Evolutionary conservation across 30 jellyfish, hydroid and myxozoan species (phyloP), one percentile per base, ranked within the genome.

Genomic region (Pelagia noctiluca): DNA sequence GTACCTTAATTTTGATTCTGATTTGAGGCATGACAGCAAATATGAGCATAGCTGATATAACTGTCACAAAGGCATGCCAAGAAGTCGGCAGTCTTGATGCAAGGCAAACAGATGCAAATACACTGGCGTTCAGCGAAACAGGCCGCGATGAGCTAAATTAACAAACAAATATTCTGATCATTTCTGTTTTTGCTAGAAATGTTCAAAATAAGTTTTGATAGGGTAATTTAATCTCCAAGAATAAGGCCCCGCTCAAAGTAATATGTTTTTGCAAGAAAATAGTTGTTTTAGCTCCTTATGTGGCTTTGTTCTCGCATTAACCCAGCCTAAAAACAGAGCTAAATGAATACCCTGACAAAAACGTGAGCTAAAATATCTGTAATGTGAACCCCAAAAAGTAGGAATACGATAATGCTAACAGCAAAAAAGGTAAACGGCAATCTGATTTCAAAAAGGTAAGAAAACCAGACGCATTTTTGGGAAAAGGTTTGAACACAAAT

Each of bases 71-170:
- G 18, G 90, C 97, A 71, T 92, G 98, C 97, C 88, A 86, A 1
- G 97, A 74, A 16, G 96, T 83, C 3, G 88, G 95, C 54, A 92
- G 84, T 30, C 98, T 88, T 10, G 98, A 92, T 54, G 92, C 97
- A 65, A 92, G 84, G 75, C 98, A 92, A 21, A 92, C 96, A 26
- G 98, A 86, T 71, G 97, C 97, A 81, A 92, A 92, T 53, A 92
- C 79, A 78, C 98, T 83, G 21, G 98, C 91, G 75, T 92, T 92
- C 50, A 92, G 70, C 3, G 98, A 92, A 3, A 87, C 76, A 0
- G 95, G 82, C 68, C 89, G 73, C 53, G 98, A 81, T 1, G 87
- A 95, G 23, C 98, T 92, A 79, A 25, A 49, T 77, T 12, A 10
- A 89, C 60, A 23, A 24, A 36, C 50, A 65, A 61, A 11, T 10